Base-by-base conservation (phyloP, 2,797 vertebrate species). In the Rhadinocentrus ornatus region DNA sequence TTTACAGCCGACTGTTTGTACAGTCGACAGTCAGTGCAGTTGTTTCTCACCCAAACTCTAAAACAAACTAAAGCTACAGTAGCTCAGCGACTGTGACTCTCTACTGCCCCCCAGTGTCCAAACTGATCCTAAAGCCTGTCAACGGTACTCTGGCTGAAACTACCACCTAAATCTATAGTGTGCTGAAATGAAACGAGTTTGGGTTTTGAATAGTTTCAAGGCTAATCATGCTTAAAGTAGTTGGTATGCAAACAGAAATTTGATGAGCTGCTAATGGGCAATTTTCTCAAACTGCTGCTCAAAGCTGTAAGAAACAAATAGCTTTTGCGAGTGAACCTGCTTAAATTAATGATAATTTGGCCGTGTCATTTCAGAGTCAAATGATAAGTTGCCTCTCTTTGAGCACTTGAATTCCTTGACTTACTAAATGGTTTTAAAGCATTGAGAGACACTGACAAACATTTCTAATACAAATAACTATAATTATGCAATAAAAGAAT, bases 91-190 rank as follows among this genome's bases (percentile, higher is more conserved):
- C 75, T 29, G 13, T 76, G 83, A 75, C 75, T 34, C 83, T 82
- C 37, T 84, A 85, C 81, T 82, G 88, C 89, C 88, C 62, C 72
- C 90, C 55, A 55, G 83, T 91, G 92, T 35, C 72, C 18, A 59
- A 6, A 31, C 11, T 1, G 6, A 31, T 24, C 66, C 62, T 34
- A 16, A 15, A 20, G 48, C 48, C 26, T 16, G 26, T 22, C 22
- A 60, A 1, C 4, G 55, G 27, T 2, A 10, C 48, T 52, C n/a
- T 53, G 24, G 15, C 50, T 6, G 50, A 6, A 27, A 8, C 13
- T 26, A 16, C 13, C 13, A 16, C 50, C 50, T 24, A 26, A 53
- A 27, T 26, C 50, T 24, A 15, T 13, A 9, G 2, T 50, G n/a
- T 4, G n/a, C 22, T 52, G 22, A 52, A 24, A 8, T 24, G 9